Evolutionary conservation across 2,888 invertebrate genomes (phyloP).

Genomic region (Lasioglossum vierecki): DNA sequence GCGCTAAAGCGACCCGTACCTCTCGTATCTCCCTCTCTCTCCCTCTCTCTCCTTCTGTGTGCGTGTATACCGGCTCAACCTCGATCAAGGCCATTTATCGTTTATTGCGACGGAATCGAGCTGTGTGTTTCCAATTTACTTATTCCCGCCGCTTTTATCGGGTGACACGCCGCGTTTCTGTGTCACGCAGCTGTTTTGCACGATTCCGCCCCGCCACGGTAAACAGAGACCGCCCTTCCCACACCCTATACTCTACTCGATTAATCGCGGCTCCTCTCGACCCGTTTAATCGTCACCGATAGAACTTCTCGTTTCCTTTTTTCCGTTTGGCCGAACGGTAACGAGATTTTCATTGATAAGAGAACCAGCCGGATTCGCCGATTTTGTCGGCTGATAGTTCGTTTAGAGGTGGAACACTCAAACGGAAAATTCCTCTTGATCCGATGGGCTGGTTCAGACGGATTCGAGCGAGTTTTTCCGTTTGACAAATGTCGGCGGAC

Average conservation of each 20-base stretch:
- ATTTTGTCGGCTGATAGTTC: background rate
- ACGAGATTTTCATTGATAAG: background rate
- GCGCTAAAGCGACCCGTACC: background rate
- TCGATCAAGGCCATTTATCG: conserved; percentile 70
- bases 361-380: background rate
- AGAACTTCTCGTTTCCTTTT: background rate
- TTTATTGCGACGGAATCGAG: conserved; percentile 65
- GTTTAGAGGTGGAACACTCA: background rate
- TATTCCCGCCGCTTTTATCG: conserved; percentile 24
- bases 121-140: conserved; percentile 65
- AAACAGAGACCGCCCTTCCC: conserved; percentile 1
- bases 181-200: conserved; percentile 9
- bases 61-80: conserved; percentile 38
- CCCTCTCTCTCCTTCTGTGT: too few relatives aligned
- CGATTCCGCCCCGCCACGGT: background rate
- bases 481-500: background rate
- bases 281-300: background rate
- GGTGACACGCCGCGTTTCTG: background rate
- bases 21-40: background rate
- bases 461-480: background rate
- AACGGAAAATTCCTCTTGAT: background rate
- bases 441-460: background rate
- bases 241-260: background rate
- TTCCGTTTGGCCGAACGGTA: background rate
- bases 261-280: background rate